Percentiles rank a stretch among this genome's conserved stretches.
These are phyloP conservation scores for Pterocles gutturalis DNA, from an alignment of 2,113 vertebrate genomes.

Conservation along the genomic window DNA sequence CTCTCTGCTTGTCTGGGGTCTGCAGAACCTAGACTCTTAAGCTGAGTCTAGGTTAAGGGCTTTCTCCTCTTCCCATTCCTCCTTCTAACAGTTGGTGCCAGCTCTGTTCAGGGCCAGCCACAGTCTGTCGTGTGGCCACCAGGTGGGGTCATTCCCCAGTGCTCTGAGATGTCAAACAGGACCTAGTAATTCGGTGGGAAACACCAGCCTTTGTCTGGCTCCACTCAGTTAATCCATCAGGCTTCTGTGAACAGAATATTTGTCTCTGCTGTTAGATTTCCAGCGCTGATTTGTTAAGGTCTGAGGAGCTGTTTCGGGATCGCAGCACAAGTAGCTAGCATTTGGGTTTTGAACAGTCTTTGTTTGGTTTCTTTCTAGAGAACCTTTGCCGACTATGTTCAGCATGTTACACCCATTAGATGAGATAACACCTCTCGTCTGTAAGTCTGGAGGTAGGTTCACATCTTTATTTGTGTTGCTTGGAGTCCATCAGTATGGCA, in stretches of 20 bases:
- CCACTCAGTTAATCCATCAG: fast-evolving
- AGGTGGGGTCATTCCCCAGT: background rate
- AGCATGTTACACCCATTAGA: slow-evolving; percentile 97
- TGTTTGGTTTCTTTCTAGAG: slow-evolving; percentile 76
- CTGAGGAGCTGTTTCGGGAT: background rate
- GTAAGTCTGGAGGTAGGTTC: slow-evolving; percentile 88
- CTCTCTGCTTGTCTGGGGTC: background rate
- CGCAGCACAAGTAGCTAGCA: background rate
- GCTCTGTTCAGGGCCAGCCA: background rate
- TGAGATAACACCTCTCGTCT: slow-evolving; percentile 93
- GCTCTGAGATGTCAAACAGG: background rate
- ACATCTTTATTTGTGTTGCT: background rate
- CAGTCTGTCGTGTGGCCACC: background rate
- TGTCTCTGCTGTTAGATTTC: background rate
- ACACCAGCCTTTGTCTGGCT: background rate
- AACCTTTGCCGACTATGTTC: slow-evolving; percentile 93
- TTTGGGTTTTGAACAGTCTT: background rate
- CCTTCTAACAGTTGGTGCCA: background rate
- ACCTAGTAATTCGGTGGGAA: background rate
- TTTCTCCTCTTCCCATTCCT: background rate
- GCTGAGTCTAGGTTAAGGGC: background rate
- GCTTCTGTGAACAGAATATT: background rate
- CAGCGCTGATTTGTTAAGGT: background rate
- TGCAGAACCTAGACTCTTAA: background rate
- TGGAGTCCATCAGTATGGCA: background rate